Evolutionary conservation across 2,888 invertebrate genomes (phyloP), one percentile per base, ranked within the genome.

Genomic region (Thalpophila matura): DNA sequence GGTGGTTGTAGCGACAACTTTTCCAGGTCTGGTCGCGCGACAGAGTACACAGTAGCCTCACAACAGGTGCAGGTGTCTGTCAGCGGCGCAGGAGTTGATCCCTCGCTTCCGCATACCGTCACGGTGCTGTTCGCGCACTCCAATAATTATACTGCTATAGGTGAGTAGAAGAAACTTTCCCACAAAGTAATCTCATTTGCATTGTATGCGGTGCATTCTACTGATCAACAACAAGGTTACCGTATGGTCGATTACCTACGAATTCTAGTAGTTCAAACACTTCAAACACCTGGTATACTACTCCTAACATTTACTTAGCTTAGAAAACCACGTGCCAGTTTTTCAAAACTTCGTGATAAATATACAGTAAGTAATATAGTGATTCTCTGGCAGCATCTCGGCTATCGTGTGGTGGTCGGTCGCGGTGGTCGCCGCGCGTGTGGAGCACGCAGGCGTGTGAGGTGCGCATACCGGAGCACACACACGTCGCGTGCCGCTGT

Each of bases 11-110:
- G 88, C 86, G 61, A 77, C 66, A 86, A 88, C 70, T 85, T 79
- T 89, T 89, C 77, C 85, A 97, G 97, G 85, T 96, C 96, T 79
- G 96, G 96, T 0, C 95, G 95, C n/a, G 96, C 97, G 84, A 90
- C 96, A 81, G 96, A 97, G 85, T 97, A 96, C 88, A 95, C 95
- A 79, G 92, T 97, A 53, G 95, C 96, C 57, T 97, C 97, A 0
- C 95, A 96, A 63, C 94, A 95, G 71, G 81, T 90, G 27, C 94
- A 95, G 74, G 83, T 92, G 56, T 86, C 86, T 3, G 87, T 87
- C 4, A 84, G 80, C 26, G 90, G 90, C 22, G 76, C 77, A 12
- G 86, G 85, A 9, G 91, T 86, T 50, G 95, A 90, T 80, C 85
- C 77, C 82, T 88, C 83, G 80, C 92, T 89, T 77, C 92, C 83